A percentile compares a stretch with the other conserved stretches of the same genome.
phyloP scores from a whole-genome alignment of 1,140 invertebrate genomes.

The Armadillidium nasatum region DNA sequence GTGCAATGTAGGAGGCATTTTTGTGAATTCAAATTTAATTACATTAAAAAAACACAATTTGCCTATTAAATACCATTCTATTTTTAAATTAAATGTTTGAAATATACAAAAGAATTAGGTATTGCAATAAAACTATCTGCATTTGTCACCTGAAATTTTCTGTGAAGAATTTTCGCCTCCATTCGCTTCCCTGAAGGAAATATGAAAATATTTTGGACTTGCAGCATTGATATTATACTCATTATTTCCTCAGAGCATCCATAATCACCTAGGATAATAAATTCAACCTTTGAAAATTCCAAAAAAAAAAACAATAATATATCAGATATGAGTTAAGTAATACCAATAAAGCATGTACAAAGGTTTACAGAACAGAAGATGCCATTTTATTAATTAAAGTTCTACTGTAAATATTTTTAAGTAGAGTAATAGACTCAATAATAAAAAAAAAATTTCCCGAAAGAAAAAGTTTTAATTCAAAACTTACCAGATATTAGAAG shows the following conservation, averaged over 20 bases:
- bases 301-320: neutral
- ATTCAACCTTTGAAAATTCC: neutral
- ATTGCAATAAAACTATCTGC: neutral
- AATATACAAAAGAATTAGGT: neutral
- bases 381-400: neutral
- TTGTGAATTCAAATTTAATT: neutral
- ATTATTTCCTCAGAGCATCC: constrained; percentile 84
- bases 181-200: constrained; percentile 59
- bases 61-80: too few species aligned
- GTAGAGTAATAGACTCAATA: neutral
- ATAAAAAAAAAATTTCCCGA: neutral
- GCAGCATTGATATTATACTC: constrained; percentile 82
- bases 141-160: constrained; percentile 64
- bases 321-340: too few species aligned
- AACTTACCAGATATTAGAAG: constrained; percentile 68
- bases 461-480: constrained; percentile 27
- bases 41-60: neutral
- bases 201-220: constrained; percentile 83
- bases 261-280: constrained; percentile 59
- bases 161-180: constrained; percentile 60
- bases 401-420: neutral
- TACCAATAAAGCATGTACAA: too few species aligned
- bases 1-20: neutral
- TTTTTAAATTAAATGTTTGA: neutral
- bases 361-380: neutral